Evolutionary conservation across 2,797 vertebrate species (phyloP).

Genomic region (Leptoclinus maculatus): DNA sequence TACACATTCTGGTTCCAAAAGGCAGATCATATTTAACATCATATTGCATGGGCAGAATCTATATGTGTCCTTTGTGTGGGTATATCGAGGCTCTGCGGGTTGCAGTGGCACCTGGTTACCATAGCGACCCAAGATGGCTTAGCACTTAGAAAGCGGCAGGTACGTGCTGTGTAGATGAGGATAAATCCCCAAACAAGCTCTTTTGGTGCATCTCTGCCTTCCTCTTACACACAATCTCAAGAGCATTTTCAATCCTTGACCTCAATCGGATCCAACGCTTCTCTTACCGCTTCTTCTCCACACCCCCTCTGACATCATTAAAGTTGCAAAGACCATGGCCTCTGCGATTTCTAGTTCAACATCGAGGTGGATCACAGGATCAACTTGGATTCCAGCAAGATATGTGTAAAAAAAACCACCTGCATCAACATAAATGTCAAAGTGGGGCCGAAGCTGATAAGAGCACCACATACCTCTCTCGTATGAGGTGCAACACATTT

Average conservation of each 20-base stretch:
- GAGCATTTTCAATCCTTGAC: constrained; percentile 34
- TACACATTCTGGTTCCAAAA: background rate
- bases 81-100: constrained; percentile 23
- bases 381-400: background rate
- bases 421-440: background rate
- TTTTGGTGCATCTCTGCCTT: constrained; percentile 29
- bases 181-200: constrained; percentile 50
- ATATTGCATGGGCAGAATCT: background rate
- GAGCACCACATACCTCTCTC: background rate
- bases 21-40: background rate
- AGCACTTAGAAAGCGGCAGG: constrained; percentile 27
- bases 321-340: background rate
- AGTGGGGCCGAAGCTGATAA: background rate
- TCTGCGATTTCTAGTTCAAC: constrained; percentile 2
- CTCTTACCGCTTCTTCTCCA: background rate
- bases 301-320: constrained; percentile 16
- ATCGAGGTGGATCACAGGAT: constrained; percentile 4
- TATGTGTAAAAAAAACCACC: background rate
- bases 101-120: constrained; percentile 65
- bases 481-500: background rate
- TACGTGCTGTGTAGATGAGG: constrained; percentile 45
- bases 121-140: constrained; percentile 62
- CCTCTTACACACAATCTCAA: constrained; percentile 15
- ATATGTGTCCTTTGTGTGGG: constrained; percentile 5
- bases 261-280: constrained; percentile 21